A percentile compares a stretch with the other conserved stretches of the same genome.
Evolutionary conservation across 2,888 invertebrate genomes (phyloP).

Genomic region (Cataglyphis albicans): DNA sequence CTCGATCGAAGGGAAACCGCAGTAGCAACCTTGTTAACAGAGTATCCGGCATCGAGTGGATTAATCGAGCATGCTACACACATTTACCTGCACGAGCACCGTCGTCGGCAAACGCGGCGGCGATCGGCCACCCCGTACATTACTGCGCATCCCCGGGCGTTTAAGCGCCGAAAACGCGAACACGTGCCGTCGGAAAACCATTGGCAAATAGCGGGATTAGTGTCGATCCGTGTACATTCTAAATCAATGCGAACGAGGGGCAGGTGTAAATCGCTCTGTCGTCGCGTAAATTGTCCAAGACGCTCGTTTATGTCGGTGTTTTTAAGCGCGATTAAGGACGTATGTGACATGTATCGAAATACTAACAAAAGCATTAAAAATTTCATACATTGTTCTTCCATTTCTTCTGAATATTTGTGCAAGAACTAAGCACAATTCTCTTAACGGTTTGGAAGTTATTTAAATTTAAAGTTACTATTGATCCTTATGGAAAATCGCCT

Average conservation of each 20-base stretch:
- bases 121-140: slow-evolving; percentile 43
- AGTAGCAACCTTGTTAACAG: slow-evolving; percentile 72
- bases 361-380: too few species aligned
- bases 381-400: too few species aligned
- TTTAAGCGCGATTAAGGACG: not conserved
- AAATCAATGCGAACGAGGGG: slow-evolving; percentile 31
- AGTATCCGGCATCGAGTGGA: slow-evolving; percentile 56
- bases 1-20: slow-evolving; percentile 67
- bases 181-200: slow-evolving; percentile 47
- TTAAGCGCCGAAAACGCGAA: slow-evolving; percentile 58
- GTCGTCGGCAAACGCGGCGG: slow-evolving; percentile 51
- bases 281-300: not conserved
- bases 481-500: too few species aligned
- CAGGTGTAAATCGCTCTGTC: slow-evolving; percentile 20
- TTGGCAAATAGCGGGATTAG: slow-evolving; percentile 46
- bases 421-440: too few species aligned
- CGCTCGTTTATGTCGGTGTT: not conserved
- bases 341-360: too few species aligned
- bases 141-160: slow-evolving; percentile 42
- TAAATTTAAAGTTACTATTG: too few species aligned
- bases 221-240: slow-evolving; percentile 32
- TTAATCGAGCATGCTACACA: slow-evolving; percentile 76
- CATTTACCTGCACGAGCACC: slow-evolving; percentile 67
- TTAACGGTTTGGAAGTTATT: too few species aligned
- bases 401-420: too few species aligned